Base-by-base conservation (phyloP, 2,113 vertebrate species). In the Dasyornis broadbenti region DNA sequence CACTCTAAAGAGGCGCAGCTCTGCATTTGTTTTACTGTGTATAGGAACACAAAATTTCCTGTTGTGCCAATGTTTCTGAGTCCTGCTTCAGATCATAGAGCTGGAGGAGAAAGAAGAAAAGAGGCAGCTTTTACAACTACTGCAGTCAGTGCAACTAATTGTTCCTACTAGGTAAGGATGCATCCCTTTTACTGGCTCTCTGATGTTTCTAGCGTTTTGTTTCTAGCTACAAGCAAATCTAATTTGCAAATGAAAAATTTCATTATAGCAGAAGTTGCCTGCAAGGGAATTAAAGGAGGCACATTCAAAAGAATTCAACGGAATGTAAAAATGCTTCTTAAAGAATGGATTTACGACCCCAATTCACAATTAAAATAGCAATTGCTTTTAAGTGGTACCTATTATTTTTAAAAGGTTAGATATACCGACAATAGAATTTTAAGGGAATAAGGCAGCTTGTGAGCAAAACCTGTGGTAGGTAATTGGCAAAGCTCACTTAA, bases 171-270 rank as follows among this genome's bases (percentile, higher is more conserved):
- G 96, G 96, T 96, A 94, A 95, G 87, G 94, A 95, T 90, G 75
- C 92, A 80, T 89, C 81, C 90, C 88, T 97, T 97, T 97, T 96
- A 75, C 76, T 92, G 78, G 90, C 54, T 92, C 86, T 97, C 94
- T 96, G 89, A 93, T 96, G 96, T 92, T 81, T 80, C 9, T 50
- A 24, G 75, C 93, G 97, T 96, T 97, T 97, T 97, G 95, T 97
- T 97, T 97, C 96, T 95, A 90, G 95, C 96, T 96, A 80, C 92
- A 83, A 97, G 97, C 83, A 87, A 97, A 97, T 96, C 96, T 97
- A 97, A 97, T 98, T 97, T 97, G 96, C 97, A 97, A 96, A 97
- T 97, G 97, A 97, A 98, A 97, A 96, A 95, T 95, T 94, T 97
- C 96, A 97, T 96, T 91, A 86, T 97, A 92, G 94, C 82, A 52